phyloP scores from a whole-genome alignment of 92 coral and sea anemone genomes.

The Porites lobata region DNA sequence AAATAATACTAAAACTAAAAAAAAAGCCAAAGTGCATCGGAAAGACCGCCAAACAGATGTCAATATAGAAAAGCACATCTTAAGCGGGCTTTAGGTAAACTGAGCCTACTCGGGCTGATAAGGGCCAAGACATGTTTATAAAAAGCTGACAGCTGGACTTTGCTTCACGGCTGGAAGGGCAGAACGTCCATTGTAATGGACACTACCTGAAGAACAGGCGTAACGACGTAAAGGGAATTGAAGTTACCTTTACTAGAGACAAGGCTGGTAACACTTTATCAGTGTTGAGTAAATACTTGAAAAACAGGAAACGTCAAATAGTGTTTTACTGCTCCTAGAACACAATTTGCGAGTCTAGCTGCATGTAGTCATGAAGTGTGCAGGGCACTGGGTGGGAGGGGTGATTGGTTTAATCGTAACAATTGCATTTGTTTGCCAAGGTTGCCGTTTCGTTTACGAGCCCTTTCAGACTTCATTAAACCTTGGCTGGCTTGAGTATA shows the following conservation, averaged over 20 bases:
- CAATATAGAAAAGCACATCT: too few species aligned
- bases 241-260: neutral
- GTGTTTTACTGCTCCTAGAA: neutral
- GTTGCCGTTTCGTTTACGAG: neutral
- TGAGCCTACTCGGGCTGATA: too few species aligned
- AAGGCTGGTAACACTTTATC: conserved; percentile 1
- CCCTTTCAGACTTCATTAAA: neutral
- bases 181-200: neutral
- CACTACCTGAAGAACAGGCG: conserved; percentile 11
- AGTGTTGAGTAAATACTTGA: conserved; percentile 22
- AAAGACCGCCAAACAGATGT: too few species aligned
- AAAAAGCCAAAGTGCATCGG: too few species aligned
- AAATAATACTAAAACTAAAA: too few species aligned
- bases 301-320: conserved; percentile 5
- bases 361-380: neutral
- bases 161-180: conserved; percentile 14
- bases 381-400: neutral
- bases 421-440: neutral
- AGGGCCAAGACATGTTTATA: conserved; percentile 25
- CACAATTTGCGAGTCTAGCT: neutral
- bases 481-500: neutral
- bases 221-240: conserved; percentile 11
- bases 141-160: conserved; percentile 29
- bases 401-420: neutral
- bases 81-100: too few species aligned